These are phyloP conservation scores for Meloidogyne hapla DNA, from an alignment of 1,140 invertebrate genomes.

Conservation along the genomic window DNA sequence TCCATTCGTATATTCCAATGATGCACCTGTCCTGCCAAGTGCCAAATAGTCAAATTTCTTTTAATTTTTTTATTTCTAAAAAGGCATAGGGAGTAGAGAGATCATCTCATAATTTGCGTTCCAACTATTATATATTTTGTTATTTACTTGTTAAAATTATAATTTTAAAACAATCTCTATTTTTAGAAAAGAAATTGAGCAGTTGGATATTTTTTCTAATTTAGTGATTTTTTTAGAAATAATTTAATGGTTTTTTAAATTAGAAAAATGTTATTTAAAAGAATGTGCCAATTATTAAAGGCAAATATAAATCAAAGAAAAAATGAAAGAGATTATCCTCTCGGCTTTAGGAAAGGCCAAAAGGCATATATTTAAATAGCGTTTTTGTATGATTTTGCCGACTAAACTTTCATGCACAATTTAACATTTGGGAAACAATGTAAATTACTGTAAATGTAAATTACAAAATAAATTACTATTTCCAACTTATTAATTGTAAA, in stretches of 20 bases:
- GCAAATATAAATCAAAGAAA: neutral
- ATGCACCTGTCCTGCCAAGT: neutral
- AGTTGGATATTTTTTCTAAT: neutral
- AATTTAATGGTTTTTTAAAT: neutral
- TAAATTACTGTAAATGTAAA: neutral
- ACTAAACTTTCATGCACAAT: conserved; percentile 3
- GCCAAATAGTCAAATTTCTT: conserved; percentile 3
- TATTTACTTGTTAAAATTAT: neutral
- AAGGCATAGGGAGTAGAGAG: neutral
- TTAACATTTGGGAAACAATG: neutral
- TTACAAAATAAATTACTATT: too few species aligned
- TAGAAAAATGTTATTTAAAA: neutral
- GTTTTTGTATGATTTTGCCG: neutral
- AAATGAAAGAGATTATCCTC: neutral
- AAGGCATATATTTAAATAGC: neutral
- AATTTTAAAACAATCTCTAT: neutral
- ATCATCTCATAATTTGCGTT: neutral
- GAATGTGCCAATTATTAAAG: neutral
- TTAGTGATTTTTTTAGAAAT: neutral
- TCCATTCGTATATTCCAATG: neutral
- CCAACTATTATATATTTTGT: neutral
- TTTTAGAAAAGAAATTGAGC: neutral
- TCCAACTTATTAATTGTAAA: too few species aligned
- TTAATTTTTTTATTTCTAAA: neutral
- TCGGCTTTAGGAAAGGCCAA: neutral